A percentile compares a stretch with the other conserved stretches of the same genome.
Conservation (phyloP, 2,113 vertebrate genomes). For the Collichthys lucidus region DNA sequence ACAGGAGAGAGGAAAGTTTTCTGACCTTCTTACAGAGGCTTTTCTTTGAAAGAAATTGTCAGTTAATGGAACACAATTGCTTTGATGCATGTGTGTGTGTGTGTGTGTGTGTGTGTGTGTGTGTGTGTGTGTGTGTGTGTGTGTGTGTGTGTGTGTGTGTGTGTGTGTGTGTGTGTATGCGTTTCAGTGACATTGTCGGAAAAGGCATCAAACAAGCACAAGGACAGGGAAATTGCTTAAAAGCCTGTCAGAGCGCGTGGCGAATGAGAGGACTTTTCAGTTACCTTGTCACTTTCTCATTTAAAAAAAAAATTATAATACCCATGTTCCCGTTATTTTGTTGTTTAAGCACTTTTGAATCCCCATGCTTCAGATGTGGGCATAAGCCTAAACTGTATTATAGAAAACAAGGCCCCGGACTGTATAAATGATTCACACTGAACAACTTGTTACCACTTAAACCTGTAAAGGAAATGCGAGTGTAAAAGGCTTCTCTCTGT, state of each 20-base stretch:
- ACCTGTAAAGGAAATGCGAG: slow-evolving; percentile 26
- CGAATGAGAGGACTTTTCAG: slow-evolving; percentile 9
- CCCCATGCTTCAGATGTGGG: not conserved
- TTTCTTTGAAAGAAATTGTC: slow-evolving; percentile 33
- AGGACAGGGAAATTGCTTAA: slow-evolving; percentile 69
- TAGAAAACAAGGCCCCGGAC: slow-evolving; percentile 1
- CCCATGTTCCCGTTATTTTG: slow-evolving; percentile 27
- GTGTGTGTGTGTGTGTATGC: slow-evolving; percentile 1
- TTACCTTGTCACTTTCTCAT: slow-evolving; percentile 19
- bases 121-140: no score
- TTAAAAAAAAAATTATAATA: slow-evolving; percentile 21
- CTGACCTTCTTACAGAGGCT: slow-evolving; percentile 23
- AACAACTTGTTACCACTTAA: slow-evolving; percentile 31
- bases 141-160: no score
- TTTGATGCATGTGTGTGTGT: slow-evolving; percentile 32
- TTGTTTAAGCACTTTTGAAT: slow-evolving; percentile 51
- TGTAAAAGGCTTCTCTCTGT: slow-evolving; percentile 38
- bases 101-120: no score
- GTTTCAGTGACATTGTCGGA: slow-evolving; percentile 51
- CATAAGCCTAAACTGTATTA: not conserved
- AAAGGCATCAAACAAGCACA: slow-evolving; percentile 60
- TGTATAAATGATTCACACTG: slow-evolving; percentile 59
- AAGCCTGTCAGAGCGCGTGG: slow-evolving; percentile 52
- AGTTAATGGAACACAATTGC: slow-evolving; percentile 38
- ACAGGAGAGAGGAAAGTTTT: slow-evolving; percentile 16